A percentile compares a stretch with the other conserved stretches of the same genome.
phyloP scores from a whole-genome alignment of 1,140 invertebrate genomes.

The Paracyclopina nana region DNA sequence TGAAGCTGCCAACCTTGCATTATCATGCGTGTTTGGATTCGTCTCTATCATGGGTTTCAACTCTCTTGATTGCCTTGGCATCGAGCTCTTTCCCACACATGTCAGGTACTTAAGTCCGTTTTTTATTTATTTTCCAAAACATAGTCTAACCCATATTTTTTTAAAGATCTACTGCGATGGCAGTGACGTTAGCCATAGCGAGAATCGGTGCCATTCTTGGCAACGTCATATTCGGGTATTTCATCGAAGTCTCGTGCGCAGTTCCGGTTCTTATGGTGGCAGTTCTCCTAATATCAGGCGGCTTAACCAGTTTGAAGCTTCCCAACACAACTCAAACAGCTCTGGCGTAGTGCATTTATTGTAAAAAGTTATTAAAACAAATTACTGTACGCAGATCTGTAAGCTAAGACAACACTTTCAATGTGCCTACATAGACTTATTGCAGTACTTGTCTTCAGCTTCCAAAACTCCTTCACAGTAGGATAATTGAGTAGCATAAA shows the following conservation, averaged over 20 bases:
- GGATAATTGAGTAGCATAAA: conserved; percentile 14
- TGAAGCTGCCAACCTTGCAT: conserved; percentile 41
- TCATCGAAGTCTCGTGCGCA: conserved; percentile 19
- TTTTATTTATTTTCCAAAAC: too few species aligned
- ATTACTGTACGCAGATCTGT: not conserved
- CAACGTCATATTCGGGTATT: conserved; percentile 18
- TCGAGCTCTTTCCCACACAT: conserved; percentile 21
- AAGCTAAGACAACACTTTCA: conserved; percentile 1
- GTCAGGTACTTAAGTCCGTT: conserved; percentile 16
- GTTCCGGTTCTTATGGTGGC: conserved; percentile 20
- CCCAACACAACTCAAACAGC: conserved; percentile 19
- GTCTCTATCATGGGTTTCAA: conserved; percentile 72
- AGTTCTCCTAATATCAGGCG: conserved; percentile 16
- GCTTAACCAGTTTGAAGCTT: conserved; percentile 16
- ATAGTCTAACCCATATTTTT: not conserved
- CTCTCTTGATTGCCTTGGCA: conserved; percentile 50
- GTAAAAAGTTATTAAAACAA: too few species aligned
- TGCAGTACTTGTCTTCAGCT: not conserved
- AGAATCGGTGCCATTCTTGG: conserved; percentile 20
- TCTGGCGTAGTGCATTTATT: conserved; percentile 11
- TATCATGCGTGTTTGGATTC: conserved; percentile 53
- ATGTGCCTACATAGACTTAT: conserved; percentile 1
- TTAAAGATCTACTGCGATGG: conserved; percentile 20
- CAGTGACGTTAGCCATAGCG: conserved; percentile 19
- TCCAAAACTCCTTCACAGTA: conserved; percentile 5